A percentile compares a stretch with the other conserved stretches of the same genome.
phyloP scores from a whole-genome alignment of 2,888 invertebrate species.

The Sesia apiformis region DNA sequence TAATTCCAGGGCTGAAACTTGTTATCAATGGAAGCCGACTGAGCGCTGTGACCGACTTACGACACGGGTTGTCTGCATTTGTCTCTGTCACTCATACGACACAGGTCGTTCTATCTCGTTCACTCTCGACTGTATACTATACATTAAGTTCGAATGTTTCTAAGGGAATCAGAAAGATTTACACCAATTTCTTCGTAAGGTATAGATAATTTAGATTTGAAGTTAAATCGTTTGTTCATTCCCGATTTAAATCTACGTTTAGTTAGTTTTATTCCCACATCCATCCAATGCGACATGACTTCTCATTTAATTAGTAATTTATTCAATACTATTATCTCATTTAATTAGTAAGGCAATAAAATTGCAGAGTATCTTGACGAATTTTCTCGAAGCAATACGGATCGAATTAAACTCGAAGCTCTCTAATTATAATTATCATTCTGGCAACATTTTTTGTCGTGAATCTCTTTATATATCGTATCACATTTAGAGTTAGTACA shows the following conservation, averaged over 20 bases:
- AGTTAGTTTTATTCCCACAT: conserved; percentile 6
- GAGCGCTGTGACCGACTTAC: background rate
- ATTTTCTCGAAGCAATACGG: conserved; percentile 61
- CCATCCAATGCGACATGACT: conserved; percentile 65
- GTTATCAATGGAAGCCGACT: background rate
- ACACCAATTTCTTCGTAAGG: conserved; percentile 11
- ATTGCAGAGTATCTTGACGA: conserved; percentile 38
- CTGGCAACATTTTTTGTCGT: background rate
- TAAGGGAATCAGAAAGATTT: conserved; percentile 18
- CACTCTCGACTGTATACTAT: conserved; percentile 40
- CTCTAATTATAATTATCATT: conserved; percentile 18
- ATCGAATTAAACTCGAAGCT: conserved; percentile 18
- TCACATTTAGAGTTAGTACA: no score
- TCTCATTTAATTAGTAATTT: no score
- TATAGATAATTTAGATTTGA: conserved; percentile 4
- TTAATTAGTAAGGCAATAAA: background rate
- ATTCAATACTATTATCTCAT: no score
- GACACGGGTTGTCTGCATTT: conserved; percentile 21
- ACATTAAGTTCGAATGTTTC: conserved; percentile 25
- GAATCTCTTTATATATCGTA: background rate
- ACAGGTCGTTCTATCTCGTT: conserved; percentile 42
- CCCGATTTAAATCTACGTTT: conserved; percentile 10
- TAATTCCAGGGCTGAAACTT: background rate
- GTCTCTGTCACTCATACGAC: conserved; percentile 58
- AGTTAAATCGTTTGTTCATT: conserved; percentile 31